Evolutionary conservation across 2,888 invertebrate species (phyloP), one percentile per base, ranked within the genome.

Genomic region (Drosophila mercatorum): DNA sequence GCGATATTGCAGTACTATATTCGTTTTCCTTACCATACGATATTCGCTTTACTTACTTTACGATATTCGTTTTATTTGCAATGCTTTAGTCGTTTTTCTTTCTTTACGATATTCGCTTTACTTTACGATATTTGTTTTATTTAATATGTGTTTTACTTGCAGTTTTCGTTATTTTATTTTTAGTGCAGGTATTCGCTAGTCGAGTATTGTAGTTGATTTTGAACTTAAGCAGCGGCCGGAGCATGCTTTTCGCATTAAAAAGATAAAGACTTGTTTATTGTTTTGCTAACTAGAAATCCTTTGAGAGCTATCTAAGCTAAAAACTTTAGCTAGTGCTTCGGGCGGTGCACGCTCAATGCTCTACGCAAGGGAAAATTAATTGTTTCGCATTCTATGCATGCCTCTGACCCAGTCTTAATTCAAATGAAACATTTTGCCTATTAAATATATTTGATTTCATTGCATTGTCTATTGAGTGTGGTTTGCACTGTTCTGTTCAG

Each of bases 401-500:
- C 59, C 26, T 17, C 26, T 17, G 31, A 12, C n/a, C 41, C 55
- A 26, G 5, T 28, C 28, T 8, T 34, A 46, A 46, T 5, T 26
- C 26, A 53, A 46, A 22, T 38, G 56, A 56, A 55, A 44, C 46
- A 56, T 62, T 56, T 62, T 53, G 14, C 52, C 6, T 38, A 10
- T n/a, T 22, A 31, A 38, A 26, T 79, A 59, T 55, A 53, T 26
- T 66, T 63, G 68, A 74, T 68, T 73, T 57, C 22, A 26, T 26
- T 38, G 26, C 61, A 72, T 75, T 71, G 62, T 76, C 57, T 66
- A n/a, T 38, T 38, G 38, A 12, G 7, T 28, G 6, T 52, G 41
- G 56, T n/a, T 57, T 57, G 57, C 61, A 51, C 68, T 68, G 17
- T 17, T 17, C 17, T 17, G 17, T 17, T 68, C 43, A 69, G 58